These are phyloP conservation scores for Andrena flavipes DNA, from an alignment of 2,888 invertebrate species.

Conservation along the genomic window DNA sequence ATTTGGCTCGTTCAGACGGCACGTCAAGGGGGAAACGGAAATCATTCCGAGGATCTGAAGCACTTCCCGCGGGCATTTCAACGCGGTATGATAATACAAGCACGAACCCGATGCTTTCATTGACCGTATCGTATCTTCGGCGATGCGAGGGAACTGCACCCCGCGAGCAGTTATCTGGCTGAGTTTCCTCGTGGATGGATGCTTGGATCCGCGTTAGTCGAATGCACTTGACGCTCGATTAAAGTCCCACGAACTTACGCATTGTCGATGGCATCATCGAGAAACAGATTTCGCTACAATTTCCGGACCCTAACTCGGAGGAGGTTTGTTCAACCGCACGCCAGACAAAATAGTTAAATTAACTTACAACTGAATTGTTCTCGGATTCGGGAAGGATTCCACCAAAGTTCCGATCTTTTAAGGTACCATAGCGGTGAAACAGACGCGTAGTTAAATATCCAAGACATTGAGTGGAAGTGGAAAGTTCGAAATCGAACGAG, in stretches of 20 bases:
- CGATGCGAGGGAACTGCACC: slow-evolving; percentile 1
- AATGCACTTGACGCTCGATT: slow-evolving; percentile 35
- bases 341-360: background rate
- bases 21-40: slow-evolving; percentile 45
- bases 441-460: background rate
- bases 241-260: slow-evolving; percentile 13
- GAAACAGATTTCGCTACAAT: slow-evolving; percentile 1
- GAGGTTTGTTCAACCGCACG: background rate
- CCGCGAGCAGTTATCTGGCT: slow-evolving; percentile 15
- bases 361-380: slow-evolving; percentile 8
- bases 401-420: slow-evolving; percentile 12
- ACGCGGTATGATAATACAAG: slow-evolving; percentile 41
- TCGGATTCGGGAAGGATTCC: background rate
- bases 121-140: slow-evolving; percentile 26
- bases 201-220: slow-evolving; percentile 18
- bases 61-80: slow-evolving; percentile 38
- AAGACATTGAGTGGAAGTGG: background rate
- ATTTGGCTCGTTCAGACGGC: slow-evolving; percentile 52
- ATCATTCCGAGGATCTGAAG: slow-evolving; percentile 46
- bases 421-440: background rate
- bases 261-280: background rate
- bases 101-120: slow-evolving; percentile 39
- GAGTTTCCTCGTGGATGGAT: slow-evolving; percentile 27
- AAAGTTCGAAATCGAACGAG: slow-evolving; percentile 27
- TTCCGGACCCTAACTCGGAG: background rate